Conservation (phyloP, 2,113 vertebrate genomes). For the Burhinus bistriatus region DNA sequence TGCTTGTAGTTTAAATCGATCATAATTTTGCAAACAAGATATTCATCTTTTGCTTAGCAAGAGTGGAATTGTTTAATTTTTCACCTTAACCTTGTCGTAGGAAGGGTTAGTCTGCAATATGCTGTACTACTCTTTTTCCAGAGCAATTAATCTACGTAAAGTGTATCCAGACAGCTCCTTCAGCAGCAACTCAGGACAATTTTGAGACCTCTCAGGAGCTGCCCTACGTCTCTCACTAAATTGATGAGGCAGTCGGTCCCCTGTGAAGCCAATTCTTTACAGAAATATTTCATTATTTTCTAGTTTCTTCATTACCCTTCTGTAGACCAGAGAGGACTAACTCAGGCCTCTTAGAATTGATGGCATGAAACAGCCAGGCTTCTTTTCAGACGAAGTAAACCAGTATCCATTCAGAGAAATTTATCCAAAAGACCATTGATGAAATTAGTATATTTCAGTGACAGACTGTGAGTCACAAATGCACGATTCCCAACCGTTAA, state of each 20-base stretch:
- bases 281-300: not conserved
- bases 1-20: not conserved
- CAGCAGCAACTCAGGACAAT: not conserved
- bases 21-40: not conserved
- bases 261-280: not conserved
- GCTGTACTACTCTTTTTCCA: not conserved
- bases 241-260: not conserved
- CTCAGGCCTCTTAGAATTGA: not conserved
- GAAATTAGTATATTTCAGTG: conserved; percentile 27
- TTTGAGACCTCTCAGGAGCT: not conserved
- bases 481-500: not conserved
- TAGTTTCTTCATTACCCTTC: not conserved
- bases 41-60: not conserved
- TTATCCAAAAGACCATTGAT: conserved; percentile 2
- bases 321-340: not conserved
- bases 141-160: not conserved
- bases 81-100: not conserved
- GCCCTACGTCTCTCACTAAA: not conserved
- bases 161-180: not conserved
- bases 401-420: not conserved
- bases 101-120: not conserved
- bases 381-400: not conserved
- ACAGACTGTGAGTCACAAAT: conserved; percentile 23
- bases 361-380: not conserved
- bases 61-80: not conserved